phyloP scores from a whole-genome alignment of 2,113 vertebrate species.

The Psittacara wagleri region DNA sequence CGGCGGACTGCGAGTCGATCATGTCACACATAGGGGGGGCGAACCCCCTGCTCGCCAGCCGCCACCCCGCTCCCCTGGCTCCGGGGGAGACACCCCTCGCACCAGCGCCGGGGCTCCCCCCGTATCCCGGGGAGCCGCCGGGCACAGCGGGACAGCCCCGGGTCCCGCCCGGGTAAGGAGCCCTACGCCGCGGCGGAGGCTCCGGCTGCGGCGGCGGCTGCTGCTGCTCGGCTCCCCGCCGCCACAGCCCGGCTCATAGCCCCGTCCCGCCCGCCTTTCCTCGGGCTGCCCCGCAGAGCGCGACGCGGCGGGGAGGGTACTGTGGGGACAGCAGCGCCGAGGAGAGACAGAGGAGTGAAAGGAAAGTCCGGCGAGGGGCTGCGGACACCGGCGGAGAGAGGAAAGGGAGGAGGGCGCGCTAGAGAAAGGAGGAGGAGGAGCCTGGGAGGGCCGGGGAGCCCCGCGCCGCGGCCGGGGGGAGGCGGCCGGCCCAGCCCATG shows the following conservation, averaged over 20 bases:
- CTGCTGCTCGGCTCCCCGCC: background rate
- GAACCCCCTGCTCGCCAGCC: background rate
- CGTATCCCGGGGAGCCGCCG: background rate
- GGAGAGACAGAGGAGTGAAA: background rate
- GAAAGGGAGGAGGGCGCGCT: background rate
- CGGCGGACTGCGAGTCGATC: conserved; percentile 79
- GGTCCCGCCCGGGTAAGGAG: background rate
- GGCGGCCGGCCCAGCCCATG: background rate
- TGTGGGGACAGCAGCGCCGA: background rate
- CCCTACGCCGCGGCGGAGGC: background rate
- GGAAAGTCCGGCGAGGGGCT: background rate
- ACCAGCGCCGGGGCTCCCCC: background rate
- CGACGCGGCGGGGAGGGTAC: background rate
- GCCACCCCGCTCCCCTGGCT: background rate
- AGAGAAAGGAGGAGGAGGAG: background rate
- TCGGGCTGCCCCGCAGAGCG: background rate
- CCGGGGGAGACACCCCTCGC: background rate
- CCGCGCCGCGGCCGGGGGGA: background rate
- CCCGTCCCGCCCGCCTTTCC: background rate
- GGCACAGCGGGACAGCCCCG: background rate
- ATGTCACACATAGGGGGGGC: conserved; percentile 72
- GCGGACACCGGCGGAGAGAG: background rate
- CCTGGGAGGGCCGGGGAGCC: background rate
- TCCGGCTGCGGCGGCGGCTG: background rate
- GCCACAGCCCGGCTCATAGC: background rate